phyloP scores from a whole-genome alignment of 2,888 invertebrate species.

The Hypena proboscidalis region DNA sequence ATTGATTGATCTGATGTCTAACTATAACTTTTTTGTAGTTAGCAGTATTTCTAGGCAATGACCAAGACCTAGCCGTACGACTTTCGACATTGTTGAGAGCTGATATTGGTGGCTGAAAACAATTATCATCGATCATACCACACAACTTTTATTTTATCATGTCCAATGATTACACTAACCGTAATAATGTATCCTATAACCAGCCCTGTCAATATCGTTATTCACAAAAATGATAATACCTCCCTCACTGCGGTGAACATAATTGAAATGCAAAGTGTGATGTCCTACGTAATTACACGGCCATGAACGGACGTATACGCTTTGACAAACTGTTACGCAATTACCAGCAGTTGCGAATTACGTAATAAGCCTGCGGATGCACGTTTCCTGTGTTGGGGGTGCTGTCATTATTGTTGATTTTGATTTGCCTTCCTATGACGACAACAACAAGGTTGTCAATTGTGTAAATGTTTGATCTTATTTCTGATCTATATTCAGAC shows the following conservation, averaged over 20 bases:
- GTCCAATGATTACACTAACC: no score
- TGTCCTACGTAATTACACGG: conserved; percentile 51
- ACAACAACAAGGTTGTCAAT: neutral
- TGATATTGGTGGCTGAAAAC: no score
- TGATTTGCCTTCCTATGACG: neutral
- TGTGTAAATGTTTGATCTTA: no score
- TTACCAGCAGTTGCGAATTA: conserved; percentile 51
- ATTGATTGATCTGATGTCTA: no score
- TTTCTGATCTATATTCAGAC: no score
- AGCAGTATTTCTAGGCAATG: no score
- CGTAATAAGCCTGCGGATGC: conserved; percentile 48
- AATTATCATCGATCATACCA: no score
- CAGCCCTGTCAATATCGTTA: conserved; percentile 9
- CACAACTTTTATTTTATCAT: no score
- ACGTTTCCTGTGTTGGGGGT: conserved; percentile 14
- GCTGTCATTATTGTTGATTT: conserved; percentile 1
- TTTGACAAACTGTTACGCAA: conserved; percentile 63
- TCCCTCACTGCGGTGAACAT: conserved; percentile 22
- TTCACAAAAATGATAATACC: conserved; percentile 26
- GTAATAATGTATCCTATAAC: neutral
- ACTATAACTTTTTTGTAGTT: no score
- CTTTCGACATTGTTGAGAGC: no score
- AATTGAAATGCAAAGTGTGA: conserved; percentile 56
- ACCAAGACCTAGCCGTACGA: no score
- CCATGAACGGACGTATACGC: conserved; percentile 49